These are phyloP conservation scores for Paramacrobiotus metropolitanus DNA, from an alignment of 1,140 invertebrate species.

Conservation along the genomic window DNA sequence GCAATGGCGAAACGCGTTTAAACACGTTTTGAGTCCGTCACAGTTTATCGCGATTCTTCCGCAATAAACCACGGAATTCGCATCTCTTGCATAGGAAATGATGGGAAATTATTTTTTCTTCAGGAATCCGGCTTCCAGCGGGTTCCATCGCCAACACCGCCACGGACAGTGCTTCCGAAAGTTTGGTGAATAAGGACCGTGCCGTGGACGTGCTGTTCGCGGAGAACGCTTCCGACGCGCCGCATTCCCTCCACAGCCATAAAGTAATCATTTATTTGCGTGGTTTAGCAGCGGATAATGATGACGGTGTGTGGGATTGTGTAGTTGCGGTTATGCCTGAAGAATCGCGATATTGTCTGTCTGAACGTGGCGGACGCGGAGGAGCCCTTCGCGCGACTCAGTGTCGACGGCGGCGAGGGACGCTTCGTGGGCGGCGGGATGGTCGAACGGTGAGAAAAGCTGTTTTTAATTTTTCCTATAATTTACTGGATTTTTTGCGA, in stretches of 20 bases:
- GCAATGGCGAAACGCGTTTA: too few relatives aligned
- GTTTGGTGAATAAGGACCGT: not conserved
- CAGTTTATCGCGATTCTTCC: too few relatives aligned
- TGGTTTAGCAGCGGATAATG: not conserved
- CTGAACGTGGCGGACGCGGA: not conserved
- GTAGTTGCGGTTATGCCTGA: not conserved
- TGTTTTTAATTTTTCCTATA: too few relatives aligned
- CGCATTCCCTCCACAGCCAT: not conserved
- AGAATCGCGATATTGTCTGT: not conserved
- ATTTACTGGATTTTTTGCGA: too few relatives aligned
- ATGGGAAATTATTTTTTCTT: not conserved
- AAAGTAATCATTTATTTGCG: not conserved
- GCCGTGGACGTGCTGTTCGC: not conserved
- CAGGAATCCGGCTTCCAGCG: not conserved
- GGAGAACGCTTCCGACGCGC: not conserved
- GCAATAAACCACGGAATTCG: too few relatives aligned
- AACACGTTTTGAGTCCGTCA: too few relatives aligned
- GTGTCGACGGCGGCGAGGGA: not conserved
- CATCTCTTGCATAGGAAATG: too few relatives aligned
- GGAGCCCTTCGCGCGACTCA: not conserved
- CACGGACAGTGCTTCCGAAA: not conserved
- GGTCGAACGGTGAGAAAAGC: not conserved
- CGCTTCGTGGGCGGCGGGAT: not conserved
- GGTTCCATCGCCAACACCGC: not conserved
- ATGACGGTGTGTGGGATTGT: not conserved